Percentiles rank a stretch among this genome's conserved stretches.
These are phyloP conservation scores for Heteropelma amictum DNA, from an alignment of 2,888 invertebrate genomes.

Conservation along the genomic window DNA sequence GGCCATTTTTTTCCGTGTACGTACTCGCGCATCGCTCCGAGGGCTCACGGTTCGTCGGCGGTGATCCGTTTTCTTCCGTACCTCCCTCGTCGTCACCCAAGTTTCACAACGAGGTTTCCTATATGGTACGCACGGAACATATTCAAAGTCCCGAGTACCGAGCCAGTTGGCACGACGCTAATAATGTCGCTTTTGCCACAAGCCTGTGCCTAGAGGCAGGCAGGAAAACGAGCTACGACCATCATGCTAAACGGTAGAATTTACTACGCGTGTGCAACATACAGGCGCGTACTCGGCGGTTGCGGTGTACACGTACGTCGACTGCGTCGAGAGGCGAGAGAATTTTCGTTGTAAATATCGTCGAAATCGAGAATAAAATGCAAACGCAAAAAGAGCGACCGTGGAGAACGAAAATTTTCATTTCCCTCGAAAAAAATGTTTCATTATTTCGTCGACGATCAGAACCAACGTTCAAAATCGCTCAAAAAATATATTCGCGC, in stretches of 20 bases:
- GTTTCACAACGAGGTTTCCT: conserved; percentile 40
- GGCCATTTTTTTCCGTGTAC: too few relatives aligned
- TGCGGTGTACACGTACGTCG: background rate
- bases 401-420: background rate
- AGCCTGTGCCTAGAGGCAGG: conserved; percentile 9
- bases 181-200: conserved; percentile 28
- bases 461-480: too few relatives aligned
- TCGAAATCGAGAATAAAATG: background rate
- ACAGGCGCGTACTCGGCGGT: background rate
- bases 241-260: conserved; percentile 19
- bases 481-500: too few relatives aligned
- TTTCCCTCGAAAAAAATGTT: too few relatives aligned
- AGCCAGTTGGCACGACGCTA: conserved; percentile 55
- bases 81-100: background rate
- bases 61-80: conserved; percentile 26
- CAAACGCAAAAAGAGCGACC: too few relatives aligned
- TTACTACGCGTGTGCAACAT: background rate
- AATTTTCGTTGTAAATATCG: too few relatives aligned
- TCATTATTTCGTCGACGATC: background rate
- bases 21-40: conserved; percentile 3
- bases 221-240: conserved; percentile 30
- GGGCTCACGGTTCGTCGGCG: conserved; percentile 16
- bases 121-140: conserved; percentile 39
- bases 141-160: conserved; percentile 29
- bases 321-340: too few relatives aligned